Evolutionary conservation across 2,113 vertebrate genomes (phyloP).

Genomic region (Symphodus melops): DNA sequence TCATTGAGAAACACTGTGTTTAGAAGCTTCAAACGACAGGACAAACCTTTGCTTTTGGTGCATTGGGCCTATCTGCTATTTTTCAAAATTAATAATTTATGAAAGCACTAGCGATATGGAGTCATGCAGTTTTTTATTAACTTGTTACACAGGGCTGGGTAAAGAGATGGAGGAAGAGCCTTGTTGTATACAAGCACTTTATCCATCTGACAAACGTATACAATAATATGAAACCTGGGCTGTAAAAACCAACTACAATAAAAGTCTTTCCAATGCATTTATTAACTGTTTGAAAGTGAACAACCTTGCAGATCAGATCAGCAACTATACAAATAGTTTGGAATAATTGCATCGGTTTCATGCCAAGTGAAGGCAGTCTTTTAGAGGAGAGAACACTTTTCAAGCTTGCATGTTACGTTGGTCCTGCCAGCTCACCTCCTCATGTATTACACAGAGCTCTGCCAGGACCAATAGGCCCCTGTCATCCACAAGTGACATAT

Average conservation of each 20-base stretch:
- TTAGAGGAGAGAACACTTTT: constrained; percentile 29
- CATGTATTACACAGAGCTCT: constrained; percentile 41
- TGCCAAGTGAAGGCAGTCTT: constrained; percentile 32
- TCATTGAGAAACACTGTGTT: not conserved
- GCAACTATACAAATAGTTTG: not conserved
- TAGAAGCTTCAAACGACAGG: not conserved
- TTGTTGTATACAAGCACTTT: not conserved
- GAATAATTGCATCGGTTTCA: constrained; percentile 10
- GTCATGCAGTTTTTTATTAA: constrained; percentile 20
- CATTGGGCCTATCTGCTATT: constrained; percentile 11
- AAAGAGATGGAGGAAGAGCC: not conserved
- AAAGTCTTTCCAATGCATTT: not conserved
- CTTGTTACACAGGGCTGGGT: constrained; percentile 7
- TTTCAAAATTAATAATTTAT: constrained; percentile 29
- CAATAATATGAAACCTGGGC: not conserved
- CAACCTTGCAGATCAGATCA: constrained; percentile 15
- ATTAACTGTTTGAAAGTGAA: constrained; percentile 2
- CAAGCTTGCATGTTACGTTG: not conserved
- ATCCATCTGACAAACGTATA: not conserved
- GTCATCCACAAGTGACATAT: constrained; percentile 22
- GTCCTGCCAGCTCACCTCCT: constrained; percentile 39
- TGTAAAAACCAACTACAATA: not conserved
- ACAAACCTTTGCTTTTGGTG: constrained; percentile 3
- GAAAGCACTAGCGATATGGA: not conserved
- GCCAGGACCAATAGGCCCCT: constrained; percentile 27